Percentiles rank a stretch among this genome's conserved stretches.
Conservation (phyloP, 2,888 invertebrate genomes). For the Tiliacea aurago region DNA sequence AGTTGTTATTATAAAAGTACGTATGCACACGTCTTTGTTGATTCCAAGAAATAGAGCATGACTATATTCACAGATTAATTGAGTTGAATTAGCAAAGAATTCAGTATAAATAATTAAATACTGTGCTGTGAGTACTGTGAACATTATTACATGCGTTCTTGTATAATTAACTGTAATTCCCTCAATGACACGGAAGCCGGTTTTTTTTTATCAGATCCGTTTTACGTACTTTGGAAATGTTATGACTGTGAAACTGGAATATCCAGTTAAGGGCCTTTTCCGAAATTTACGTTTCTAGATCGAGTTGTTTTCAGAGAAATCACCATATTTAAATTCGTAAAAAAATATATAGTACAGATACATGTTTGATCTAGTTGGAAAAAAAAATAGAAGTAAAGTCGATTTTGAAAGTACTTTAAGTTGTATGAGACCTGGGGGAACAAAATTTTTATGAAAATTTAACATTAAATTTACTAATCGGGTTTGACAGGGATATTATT, state of each 20-base stretch:
- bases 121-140: neutral
- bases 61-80: constrained; percentile 1
- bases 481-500: no score
- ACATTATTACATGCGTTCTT: neutral
- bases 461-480: no score
- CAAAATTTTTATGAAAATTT: no score
- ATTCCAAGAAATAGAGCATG: constrained; percentile 6
- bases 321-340: no score
- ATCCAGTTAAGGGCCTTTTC: neutral
- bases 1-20: neutral
- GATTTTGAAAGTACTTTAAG: no score
- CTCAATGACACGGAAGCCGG: constrained; percentile 6
- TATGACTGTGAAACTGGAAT: neutral
- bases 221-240: neutral
- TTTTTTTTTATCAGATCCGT: constrained; percentile 16
- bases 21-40: neutral
- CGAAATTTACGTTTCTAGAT: no score
- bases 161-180: constrained; percentile 18
- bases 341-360: no score
- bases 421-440: no score
- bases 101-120: constrained; percentile 4
- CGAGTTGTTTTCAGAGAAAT: no score
- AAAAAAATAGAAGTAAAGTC: no score
- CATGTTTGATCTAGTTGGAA: no score
- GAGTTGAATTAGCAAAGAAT: neutral